Base-by-base conservation (phyloP, 2,797 vertebrate genomes). In the Labroides dimidiatus region DNA sequence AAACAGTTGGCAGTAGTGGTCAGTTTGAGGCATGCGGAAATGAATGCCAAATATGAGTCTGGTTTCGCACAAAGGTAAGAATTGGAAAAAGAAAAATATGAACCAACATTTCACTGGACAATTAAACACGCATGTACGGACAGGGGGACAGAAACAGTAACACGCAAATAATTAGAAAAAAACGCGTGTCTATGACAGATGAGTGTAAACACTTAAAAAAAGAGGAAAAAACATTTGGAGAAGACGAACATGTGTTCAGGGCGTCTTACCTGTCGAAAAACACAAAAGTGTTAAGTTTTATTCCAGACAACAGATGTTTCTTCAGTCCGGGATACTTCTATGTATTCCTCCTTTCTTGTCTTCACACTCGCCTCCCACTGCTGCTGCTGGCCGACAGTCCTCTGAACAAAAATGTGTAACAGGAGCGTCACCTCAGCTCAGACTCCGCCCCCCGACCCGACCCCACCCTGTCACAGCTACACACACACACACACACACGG, bases 11-110 rank as follows among this genome's bases (percentile, higher is more conserved):
- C 57, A 48, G 60, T 3, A 4, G 63, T 2, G 59, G 51, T 10
- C 59, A 64, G 59, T 55, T 42, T 21, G 19, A 73, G 79, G 77
- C 85, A 92, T 84, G 89, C 90, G 90, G 91, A 92, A 93, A 91
- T 86, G 78, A 80, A 67, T 14, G 39, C 43, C 64, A 49, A 62
- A 70, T 1, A 56, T 47, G 65, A 21, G 37, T 8, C 54, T 49
- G 43, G 21, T 60, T 64, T 69, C 37, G 1, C 60, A 44, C 10
- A 10, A 30, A 71, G 66, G 64, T 73, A 60, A 4, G 30, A 48
- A 0, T n/a, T 0, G 4, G 23, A 54, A 17, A 44, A 37, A 33
- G 4, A 20, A 54, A 17, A 44, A 37, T 27, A 0, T 2, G 4
- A n/a, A 1, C 10, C 39, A 30, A 59, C 2, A 10, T 6, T 2